These are phyloP conservation scores for Channa maculata DNA, from an alignment of 2,113 vertebrate species.

Conservation along the genomic window DNA sequence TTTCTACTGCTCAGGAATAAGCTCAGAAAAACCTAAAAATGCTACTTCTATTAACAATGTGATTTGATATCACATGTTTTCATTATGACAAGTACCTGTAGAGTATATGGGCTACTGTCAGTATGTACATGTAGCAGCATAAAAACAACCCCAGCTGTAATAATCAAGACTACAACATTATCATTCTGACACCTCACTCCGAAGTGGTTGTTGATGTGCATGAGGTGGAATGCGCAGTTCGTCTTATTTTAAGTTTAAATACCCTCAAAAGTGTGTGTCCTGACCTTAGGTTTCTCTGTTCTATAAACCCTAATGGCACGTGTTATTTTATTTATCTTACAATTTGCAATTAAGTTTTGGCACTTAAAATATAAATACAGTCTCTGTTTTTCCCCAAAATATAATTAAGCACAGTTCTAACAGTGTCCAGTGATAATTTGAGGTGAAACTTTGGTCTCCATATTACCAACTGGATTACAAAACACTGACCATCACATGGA, in stretches of 20 bases:
- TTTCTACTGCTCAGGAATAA: slow-evolving; percentile 50
- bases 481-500: slow-evolving; percentile 68
- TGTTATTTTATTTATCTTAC: slow-evolving; percentile 61
- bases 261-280: slow-evolving; percentile 8
- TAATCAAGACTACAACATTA: slow-evolving; percentile 60
- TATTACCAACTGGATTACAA: slow-evolving; percentile 72
- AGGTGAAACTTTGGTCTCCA: slow-evolving; percentile 80
- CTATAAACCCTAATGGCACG: slow-evolving; percentile 66
- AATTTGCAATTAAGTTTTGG: slow-evolving; percentile 76
- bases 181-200: slow-evolving; percentile 42
- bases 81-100: slow-evolving; percentile 59
- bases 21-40: slow-evolving; percentile 54
- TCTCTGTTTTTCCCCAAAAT: slow-evolving; percentile 55
- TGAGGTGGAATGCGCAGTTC: slow-evolving; percentile 75
- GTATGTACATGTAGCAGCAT: slow-evolving; percentile 80
- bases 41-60: slow-evolving; percentile 65
- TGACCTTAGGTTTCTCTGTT: slow-evolving; percentile 21
- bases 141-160: slow-evolving; percentile 62
- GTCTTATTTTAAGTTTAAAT: slow-evolving; percentile 44
- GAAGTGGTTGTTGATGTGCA: slow-evolving; percentile 62
- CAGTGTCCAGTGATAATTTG: slow-evolving; percentile 70
- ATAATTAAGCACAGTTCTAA: slow-evolving; percentile 72
- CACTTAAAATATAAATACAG: slow-evolving; percentile 81
- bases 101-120: slow-evolving; percentile 61
- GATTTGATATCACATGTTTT: slow-evolving; percentile 69